Base-by-base conservation (phyloP, 2,888 invertebrate genomes). In the Halocaridina rubra region DNA sequence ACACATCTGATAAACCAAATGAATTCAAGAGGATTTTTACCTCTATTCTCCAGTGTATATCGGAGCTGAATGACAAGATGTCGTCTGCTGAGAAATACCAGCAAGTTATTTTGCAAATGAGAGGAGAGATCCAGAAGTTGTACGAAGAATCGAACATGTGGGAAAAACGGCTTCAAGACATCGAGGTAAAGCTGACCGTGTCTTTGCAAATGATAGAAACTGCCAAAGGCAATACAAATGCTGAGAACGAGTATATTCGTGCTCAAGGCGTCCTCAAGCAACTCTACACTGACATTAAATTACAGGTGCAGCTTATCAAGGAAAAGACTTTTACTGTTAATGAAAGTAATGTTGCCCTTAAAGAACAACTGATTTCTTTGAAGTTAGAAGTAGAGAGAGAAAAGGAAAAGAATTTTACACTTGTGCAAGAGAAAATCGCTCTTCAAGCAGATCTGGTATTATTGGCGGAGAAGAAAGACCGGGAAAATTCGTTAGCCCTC, bases 301-400 rank as follows among this genome's bases (percentile, higher is more conserved):
- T 29, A 8, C 67, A 81, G 39, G 30, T 75, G 13, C 32, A 46
- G 29, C 19, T 19, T n/a, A 61, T 86, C 10, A 78, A 61, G 33
- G 30, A 67, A 39, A 81, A 78, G 29, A 13, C 64, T 22, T 29
- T 33, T 39, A 39, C 13, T 39, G 22, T 76, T n/a, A 30, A 81
- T 10, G 10, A 29, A 10, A 46, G 46, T 24, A 77, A 59, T 13
- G 1, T 72, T n/a, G 64, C 39, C 32, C 24, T 85, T 22, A 46
- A 72, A 24, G 76, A 84, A 30, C 57, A 80, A 13, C 29, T 84
- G 19, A 53, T 76, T 24, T 61, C 57, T 19, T 24, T 57, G 19
- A 53, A 78, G 7, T 29, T 86, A 53, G 64, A 80, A 5, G 4
- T 86, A 24, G 84, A 81, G 27, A 74, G 61, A 57, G 46, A 39